These are phyloP conservation scores for Horisme vitalbata DNA, from an alignment of 2,888 invertebrate species.

Conservation along the genomic window DNA sequence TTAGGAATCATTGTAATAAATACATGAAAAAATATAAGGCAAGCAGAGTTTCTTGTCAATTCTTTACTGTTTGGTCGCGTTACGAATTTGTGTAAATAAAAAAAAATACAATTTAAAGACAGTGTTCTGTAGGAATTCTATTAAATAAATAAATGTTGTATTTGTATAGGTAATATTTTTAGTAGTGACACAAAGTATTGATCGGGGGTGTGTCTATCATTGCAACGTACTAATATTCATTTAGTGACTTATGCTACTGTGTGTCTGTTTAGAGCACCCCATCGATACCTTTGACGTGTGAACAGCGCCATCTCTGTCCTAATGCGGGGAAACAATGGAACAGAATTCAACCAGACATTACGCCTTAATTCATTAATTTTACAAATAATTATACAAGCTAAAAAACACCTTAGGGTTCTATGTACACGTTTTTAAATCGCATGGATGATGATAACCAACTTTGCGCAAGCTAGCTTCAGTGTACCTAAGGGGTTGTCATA, in stretches of 20 bases:
- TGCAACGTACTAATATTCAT: too few species aligned
- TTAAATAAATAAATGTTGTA: too few species aligned
- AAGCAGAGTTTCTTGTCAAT: too few species aligned
- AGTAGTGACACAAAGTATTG: too few species aligned
- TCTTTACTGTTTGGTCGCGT: too few species aligned
- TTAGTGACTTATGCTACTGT: background rate
- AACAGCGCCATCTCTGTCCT: slow-evolving; percentile 49
- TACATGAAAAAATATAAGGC: too few species aligned
- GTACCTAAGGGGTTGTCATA: slow-evolving; percentile 81
- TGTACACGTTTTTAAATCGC: slow-evolving; percentile 12
- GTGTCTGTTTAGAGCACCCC: background rate
- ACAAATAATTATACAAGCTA: slow-evolving; percentile 38
- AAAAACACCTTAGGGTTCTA: slow-evolving; percentile 9
- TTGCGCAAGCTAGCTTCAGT: slow-evolving; percentile 71
- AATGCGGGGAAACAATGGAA: slow-evolving; percentile 58
- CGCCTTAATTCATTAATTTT: slow-evolving; percentile 79
- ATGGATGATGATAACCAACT: slow-evolving; percentile 34
- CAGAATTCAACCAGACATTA: slow-evolving; percentile 71
- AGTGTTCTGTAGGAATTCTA: too few species aligned
- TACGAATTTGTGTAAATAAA: too few species aligned
- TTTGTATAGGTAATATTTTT: too few species aligned
- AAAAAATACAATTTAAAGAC: too few species aligned
- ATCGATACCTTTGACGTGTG: slow-evolving; percentile 18
- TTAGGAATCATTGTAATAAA: too few species aligned
- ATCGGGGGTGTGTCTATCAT: too few species aligned